Evolutionary conservation across 1,140 invertebrate species (phyloP), one percentile per base, ranked within the genome.

Genomic region (Patella vulgata): DNA sequence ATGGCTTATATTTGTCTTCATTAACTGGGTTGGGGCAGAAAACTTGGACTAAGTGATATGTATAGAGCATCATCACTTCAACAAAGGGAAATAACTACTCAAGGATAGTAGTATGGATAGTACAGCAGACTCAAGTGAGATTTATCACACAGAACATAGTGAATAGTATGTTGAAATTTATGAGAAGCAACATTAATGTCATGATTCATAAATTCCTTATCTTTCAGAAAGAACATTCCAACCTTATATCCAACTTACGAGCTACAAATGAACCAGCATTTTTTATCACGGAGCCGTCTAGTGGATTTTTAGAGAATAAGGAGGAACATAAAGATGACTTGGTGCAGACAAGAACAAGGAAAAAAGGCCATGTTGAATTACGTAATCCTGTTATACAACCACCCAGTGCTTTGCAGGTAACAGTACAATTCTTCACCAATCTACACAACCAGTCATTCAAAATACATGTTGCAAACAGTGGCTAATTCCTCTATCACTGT

Each of bases 191-290:
- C n/a, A n/a, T n/a, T n/a, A n/a, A n/a, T 44, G 14, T 47, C 19
- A 33, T 33, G 39, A 5, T 60, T 27, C 2, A 17, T 5, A 19
- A 23, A 14, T 48, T 52, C 25, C 48, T 21, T 51, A 43, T 8
- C 52, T 71, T 72, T 52, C 79, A 86, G 92, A 96, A 96, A 84
- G 93, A 97, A 82, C 93, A 96, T 85, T 94, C 93, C 40, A 97
- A 93, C 81, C 82, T 98, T 17, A 92, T 97, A 33, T 93, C 92
- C 12, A 93, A 94, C 28, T 85, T 98, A 66, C 87, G 95, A 59
- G 94, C 93, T 11, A 97, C 94, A 2, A 96, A 96, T 79, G 93
- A 96, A 68, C 82, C 82, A 25, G 64, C 86, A 53, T 77, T 86
- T 66, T 77, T 81, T 55, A 77, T 84, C 51, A 73, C 78, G 60